phyloP scores from a whole-genome alignment of 2,113 vertebrate genomes.

The Barbus barbus region DNA sequence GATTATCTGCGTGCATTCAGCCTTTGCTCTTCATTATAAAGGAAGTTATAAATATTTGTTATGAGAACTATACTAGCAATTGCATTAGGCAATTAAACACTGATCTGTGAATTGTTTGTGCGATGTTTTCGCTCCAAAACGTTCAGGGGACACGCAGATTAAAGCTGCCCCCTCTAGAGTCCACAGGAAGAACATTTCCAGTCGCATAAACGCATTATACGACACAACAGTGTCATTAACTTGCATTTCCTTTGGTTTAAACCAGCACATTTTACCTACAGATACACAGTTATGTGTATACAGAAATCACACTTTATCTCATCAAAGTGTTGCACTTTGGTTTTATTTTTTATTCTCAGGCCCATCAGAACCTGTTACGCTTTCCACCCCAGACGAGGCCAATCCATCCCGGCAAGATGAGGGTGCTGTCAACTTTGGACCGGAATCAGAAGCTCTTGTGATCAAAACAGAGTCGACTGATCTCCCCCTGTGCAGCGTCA shows the following conservation, averaged over 20 bases:
- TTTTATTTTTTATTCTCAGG: slow-evolving; percentile 1
- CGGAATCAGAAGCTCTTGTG: not conserved
- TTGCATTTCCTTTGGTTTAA: not conserved
- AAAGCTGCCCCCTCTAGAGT: slow-evolving; percentile 9
- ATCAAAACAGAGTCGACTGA: slow-evolving; percentile 48
- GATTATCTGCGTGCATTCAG: not conserved
- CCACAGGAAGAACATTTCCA: not conserved
- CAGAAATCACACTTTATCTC: not conserved
- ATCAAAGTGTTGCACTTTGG: not conserved
- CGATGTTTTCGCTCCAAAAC: slow-evolving; percentile 3
- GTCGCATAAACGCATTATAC: not conserved
- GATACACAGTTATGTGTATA: too few relatives aligned
- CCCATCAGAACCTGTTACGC: not conserved
- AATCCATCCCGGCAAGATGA: not conserved
- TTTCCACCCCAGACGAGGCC: slow-evolving; percentile 16
- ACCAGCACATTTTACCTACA: not conserved
- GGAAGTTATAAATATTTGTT: not conserved
- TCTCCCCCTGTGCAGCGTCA: not conserved
- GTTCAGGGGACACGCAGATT: not conserved
- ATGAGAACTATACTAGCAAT: not conserved
- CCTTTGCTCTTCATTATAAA: not conserved
- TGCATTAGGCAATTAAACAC: not conserved
- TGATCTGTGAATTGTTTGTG: not conserved
- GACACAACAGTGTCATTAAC: not conserved
- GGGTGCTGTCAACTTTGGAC: not conserved